Base-by-base conservation (phyloP, 2,888 invertebrate species). In the Allacma fusca region DNA sequence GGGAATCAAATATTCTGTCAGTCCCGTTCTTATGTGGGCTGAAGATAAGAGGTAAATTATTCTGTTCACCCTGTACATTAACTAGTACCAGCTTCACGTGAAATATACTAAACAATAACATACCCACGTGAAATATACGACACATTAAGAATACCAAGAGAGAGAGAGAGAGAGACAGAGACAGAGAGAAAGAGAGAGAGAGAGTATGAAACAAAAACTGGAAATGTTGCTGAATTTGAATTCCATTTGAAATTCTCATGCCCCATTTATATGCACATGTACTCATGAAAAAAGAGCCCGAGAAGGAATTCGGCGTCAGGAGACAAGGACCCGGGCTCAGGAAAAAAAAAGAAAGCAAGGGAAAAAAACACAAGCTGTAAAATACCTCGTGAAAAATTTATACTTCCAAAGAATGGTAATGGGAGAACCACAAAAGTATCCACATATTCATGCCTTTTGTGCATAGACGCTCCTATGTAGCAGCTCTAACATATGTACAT, bases 341-440 rank as follows among this genome's bases (percentile, higher is more conserved):
- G n/a, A n/a, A 40, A 40, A 59, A 21, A n/a, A n/a, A 23, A 13
- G 59, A n/a, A 59, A n/a, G 9, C 28, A 26, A 28, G 13, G 28
- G 29, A 16, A 21, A 72, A 29, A 62, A 29, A 34, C 43, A 64
- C 62, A 26, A 40, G 73, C 64, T 74, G 73, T 74, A 74, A 74
- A 74, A 74, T 74, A 74, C 43, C 73, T 74, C 64, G 73, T 74
- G 73, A 74, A 74, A 74, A 74, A 74, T 74, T 74, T 74, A 74
- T 74, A 64, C 64, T 64, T 73, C 21, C 40, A 64, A 74, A 59
- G 24, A 74, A 74, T 74, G 64, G 64, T 74, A 74, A 74, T 74
- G 73, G 64, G 26, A 59, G 24, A 64, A 74, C 73, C 73, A n/a
- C 73, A 74, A 74, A 73, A 73, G 40, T 26, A 73, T 64, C 64